Evolutionary conservation across 1,140 invertebrate genomes (phyloP).

Genomic region (Paramacrobiotus metropolitanus): DNA sequence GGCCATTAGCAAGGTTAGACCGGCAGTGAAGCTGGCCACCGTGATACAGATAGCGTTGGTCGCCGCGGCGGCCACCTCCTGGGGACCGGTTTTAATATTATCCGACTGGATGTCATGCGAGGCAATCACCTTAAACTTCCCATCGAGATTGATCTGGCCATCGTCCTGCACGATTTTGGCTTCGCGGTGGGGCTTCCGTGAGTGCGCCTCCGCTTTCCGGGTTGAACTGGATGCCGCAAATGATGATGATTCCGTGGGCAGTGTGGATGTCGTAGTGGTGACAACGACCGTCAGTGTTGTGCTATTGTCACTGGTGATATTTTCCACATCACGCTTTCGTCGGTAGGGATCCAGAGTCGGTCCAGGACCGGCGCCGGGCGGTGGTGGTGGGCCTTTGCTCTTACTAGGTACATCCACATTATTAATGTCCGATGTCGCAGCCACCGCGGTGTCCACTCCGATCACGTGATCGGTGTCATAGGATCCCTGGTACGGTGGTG

Average conservation of each 20-base stretch:
- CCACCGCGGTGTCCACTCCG: background rate
- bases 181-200: background rate
- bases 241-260: background rate
- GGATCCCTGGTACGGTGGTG: background rate
- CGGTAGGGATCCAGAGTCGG: background rate
- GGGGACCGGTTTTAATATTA: background rate
- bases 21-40: background rate
- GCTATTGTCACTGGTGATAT: background rate
- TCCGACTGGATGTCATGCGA: slow-evolving; percentile 3
- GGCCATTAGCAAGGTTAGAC: background rate
- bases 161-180: background rate
- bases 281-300: background rate
- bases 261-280: background rate
- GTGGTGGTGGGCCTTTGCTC: background rate
- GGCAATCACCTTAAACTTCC: slow-evolving; percentile 1
- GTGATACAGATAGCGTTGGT: background rate
- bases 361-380: background rate
- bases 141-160: background rate
- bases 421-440: background rate
- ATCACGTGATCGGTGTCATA: background rate
- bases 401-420: background rate
- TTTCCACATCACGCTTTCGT: background rate
- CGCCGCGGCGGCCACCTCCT: background rate
- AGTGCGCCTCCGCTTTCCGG: background rate
- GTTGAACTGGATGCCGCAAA: background rate